Percentiles rank a stretch among this genome's conserved stretches.
Conservation (phyloP, 1,140 invertebrate genomes). For the Drosophila ambigua region DNA sequence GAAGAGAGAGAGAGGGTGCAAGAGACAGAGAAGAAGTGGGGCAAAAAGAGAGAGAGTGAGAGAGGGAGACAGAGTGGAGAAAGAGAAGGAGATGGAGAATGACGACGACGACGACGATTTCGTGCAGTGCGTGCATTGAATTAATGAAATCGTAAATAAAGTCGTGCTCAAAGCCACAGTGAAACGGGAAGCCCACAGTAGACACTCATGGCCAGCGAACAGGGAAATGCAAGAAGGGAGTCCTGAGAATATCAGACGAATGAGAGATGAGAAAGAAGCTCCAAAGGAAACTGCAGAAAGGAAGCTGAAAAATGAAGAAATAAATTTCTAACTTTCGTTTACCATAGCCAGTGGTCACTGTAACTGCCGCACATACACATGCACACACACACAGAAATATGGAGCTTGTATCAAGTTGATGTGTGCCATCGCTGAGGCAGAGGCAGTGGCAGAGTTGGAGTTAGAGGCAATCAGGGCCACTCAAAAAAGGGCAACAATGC, state of each 20-base stretch:
- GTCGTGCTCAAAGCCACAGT: slow-evolving; percentile 29
- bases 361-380: not conserved
- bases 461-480: slow-evolving; percentile 49
- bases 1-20: too few species aligned
- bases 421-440: slow-evolving; percentile 14
- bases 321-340: too few species aligned
- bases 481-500: slow-evolving; percentile 49
- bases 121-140: slow-evolving; percentile 64
- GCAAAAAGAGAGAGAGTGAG: not conserved
- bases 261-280: not conserved
- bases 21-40: not conserved
- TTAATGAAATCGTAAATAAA: slow-evolving; percentile 70
- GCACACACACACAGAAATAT: not conserved
- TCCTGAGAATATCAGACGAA: too few species aligned
- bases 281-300: too few species aligned
- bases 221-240: slow-evolving; percentile 7
- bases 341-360: slow-evolving; percentile 11
- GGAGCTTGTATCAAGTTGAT: slow-evolving; percentile 40
- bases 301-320: not conserved
- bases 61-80: not conserved
- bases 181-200: not conserved
- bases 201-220: not conserved
- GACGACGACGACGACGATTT: slow-evolving; percentile 19
- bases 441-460: not conserved
- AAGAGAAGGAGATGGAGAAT: slow-evolving; percentile 1